Percentiles rank a stretch among this genome's conserved stretches.
These are phyloP conservation scores for Pituophis catenifer DNA, from an alignment of 2,113 vertebrate species.

Conservation along the genomic window DNA sequence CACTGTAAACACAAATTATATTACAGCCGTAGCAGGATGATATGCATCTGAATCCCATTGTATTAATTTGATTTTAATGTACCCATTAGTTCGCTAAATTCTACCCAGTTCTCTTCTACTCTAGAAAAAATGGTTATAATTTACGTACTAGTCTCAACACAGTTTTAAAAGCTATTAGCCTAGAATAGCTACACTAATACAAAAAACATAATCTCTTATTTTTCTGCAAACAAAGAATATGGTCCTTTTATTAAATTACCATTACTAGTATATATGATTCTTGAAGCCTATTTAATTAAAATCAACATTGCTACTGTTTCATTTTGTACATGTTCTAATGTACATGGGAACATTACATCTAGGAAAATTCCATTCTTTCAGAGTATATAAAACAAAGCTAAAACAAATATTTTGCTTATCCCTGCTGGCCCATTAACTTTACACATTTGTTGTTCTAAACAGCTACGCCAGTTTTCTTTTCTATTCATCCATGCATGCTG, in stretches of 20 bases:
- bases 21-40: not conserved
- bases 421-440: constrained; percentile 41
- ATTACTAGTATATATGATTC: constrained; percentile 41
- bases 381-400: constrained; percentile 53
- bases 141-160: not conserved
- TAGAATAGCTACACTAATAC: not conserved
- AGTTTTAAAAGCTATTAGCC: not conserved
- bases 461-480: constrained; percentile 13
- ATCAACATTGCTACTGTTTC: constrained; percentile 37
- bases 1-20: not conserved
- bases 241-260: not conserved
- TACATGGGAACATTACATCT: constrained; percentile 6
- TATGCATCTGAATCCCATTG: not conserved
- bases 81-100: not conserved
- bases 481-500: not conserved
- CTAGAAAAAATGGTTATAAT: not conserved
- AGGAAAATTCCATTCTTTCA: constrained; percentile 58
- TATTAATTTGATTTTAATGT: not conserved
- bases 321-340: constrained; percentile 57
- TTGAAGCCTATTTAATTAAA: constrained; percentile 57
- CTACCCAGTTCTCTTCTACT: not conserved
- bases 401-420: constrained; percentile 51
- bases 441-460: not conserved
- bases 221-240: not conserved
- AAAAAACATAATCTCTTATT: not conserved